Conservation (phyloP, 2,797 vertebrate genomes). For the Myiothlypis coronata region DNA sequence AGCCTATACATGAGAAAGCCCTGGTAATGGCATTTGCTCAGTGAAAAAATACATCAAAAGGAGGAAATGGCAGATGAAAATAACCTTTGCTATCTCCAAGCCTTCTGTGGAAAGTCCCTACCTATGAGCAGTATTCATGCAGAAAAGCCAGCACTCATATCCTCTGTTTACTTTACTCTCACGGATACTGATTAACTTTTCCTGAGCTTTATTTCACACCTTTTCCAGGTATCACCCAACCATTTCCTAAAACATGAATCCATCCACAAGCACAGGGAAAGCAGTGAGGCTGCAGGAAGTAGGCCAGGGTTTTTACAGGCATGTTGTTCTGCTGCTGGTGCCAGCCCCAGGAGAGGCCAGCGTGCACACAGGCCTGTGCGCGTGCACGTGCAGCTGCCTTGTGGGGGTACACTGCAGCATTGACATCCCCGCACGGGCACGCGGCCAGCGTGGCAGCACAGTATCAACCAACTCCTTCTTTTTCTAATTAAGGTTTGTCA, state of each 20-base stretch:
- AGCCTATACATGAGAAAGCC: neutral
- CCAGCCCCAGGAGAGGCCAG: neutral
- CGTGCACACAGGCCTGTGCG: fast-evolving
- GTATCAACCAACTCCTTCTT: neutral
- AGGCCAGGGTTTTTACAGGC: neutral
- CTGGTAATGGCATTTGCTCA: neutral
- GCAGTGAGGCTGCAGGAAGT: neutral
- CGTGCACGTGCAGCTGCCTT: neutral
- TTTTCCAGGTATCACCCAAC: neutral
- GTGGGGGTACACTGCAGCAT: neutral
- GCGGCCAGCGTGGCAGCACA: neutral
- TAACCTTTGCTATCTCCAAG: neutral
- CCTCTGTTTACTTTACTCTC: neutral
- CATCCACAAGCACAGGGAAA: neutral
- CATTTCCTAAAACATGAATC: neutral
- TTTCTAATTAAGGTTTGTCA: conserved; percentile 24
- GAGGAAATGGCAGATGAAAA: neutral
- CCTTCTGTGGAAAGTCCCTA: neutral
- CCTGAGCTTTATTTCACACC: neutral
- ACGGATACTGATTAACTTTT: neutral
- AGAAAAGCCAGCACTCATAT: neutral
- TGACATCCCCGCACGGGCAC: neutral
- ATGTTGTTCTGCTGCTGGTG: neutral
- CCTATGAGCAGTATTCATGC: neutral
- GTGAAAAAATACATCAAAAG: neutral